phyloP scores from a whole-genome alignment of 2,113 vertebrate species.

The Pseudopodoces humilis region DNA sequence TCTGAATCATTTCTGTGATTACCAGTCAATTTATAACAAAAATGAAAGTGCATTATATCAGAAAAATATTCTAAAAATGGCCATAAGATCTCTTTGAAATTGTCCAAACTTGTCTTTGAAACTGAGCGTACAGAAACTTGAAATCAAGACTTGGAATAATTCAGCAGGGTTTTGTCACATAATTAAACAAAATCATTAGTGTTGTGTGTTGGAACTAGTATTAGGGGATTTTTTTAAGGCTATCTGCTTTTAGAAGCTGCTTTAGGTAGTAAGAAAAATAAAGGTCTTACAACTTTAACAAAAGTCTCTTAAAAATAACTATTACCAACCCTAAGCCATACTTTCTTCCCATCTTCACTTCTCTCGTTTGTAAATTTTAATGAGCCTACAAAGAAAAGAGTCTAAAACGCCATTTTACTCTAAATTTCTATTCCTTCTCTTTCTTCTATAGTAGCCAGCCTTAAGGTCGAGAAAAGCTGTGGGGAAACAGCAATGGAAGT shows the following conservation, averaged over 20 bases:
- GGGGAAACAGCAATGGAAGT: background rate
- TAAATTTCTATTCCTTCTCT: conserved; percentile 14
- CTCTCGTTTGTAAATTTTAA: conserved; percentile 21
- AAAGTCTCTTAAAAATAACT: background rate
- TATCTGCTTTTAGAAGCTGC: background rate
- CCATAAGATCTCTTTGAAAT: background rate
- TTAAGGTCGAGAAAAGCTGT: background rate
- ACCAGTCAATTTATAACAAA: background rate
- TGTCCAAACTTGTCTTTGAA: background rate
- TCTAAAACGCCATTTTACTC: background rate
- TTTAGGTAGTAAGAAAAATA: background rate
- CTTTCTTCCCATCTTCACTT: background rate
- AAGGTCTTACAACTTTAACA: background rate
- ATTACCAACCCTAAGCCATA: background rate
- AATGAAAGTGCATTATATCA: background rate
- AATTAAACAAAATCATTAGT: background rate
- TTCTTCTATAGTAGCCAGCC: background rate
- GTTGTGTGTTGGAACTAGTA: background rate
- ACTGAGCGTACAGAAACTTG: background rate
- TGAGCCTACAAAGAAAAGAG: background rate
- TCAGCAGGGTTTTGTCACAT: background rate
- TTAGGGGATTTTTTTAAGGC: background rate
- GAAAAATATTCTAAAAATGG: background rate
- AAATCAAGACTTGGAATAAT: background rate
- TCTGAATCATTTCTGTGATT: background rate